Base-by-base conservation (phyloP, 2,797 vertebrate genomes). In the Brachyrhaphis roseni region DNA sequence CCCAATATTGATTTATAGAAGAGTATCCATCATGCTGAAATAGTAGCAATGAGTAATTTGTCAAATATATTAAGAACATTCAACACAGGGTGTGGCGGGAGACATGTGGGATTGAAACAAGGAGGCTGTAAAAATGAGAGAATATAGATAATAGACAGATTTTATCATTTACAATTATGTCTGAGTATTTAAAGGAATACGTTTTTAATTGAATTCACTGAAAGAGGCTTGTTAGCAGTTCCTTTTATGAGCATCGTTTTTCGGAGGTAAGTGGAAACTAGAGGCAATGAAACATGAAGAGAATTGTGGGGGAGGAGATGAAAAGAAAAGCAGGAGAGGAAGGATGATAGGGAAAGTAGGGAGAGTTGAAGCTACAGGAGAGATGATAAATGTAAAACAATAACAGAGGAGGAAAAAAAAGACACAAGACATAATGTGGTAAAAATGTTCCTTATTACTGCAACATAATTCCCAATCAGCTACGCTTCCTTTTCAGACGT, bases 301-400 rank as follows among this genome's bases (percentile, higher is more conserved):
- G 84, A 84, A 87, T 23, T 78, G 76, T 77, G 84, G 84, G 86
- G 87, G 83, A 84, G 78, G 78, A 84, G 76, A 86, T 85, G 75
- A 83, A 80, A 75, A 59, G 79, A 73, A 82, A 84, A 79, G 28
- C 73, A 57, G 74, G 79, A 75, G 45, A 83, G 39, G 51, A 71
- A 75, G 53, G 47, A 75, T 76, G 72, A 77, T 83, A 11, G 72
- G 46, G 75, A 78, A 72, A 72, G 36, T 45, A 82, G 55, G 45
- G 51, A 87, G 57, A 62, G 72, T 34, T 51, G 47, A 79, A 36
- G 16, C 28, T 49, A 41, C 31, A 36, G 4, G n/a, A 18, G 73
- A 55, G 34, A 53, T 49, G 74, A 41, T 75, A 66, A 79, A 87
- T 82, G 68, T 70, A 49, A 84, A 84, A 71, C 26, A 78, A 71